Conservation (phyloP, 1,140 invertebrate genomes). For the Zaprionus capensis region DNA sequence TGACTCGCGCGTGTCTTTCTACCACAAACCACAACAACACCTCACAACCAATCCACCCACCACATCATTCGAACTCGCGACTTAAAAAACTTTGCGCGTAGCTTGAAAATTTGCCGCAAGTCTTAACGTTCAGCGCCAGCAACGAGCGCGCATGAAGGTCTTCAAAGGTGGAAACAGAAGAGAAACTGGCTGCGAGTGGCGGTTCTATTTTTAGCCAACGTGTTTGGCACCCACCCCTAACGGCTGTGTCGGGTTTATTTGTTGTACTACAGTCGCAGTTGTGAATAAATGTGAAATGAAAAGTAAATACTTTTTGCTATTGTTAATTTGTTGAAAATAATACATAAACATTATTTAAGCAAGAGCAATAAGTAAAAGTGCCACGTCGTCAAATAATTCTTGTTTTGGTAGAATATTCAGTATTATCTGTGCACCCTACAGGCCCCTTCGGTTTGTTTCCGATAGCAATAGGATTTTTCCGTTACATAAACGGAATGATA, state of each 20-base stretch:
- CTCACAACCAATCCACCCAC: neutral
- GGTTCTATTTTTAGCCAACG: constrained; percentile 58
- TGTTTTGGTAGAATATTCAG: neutral
- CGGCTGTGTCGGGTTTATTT: constrained; percentile 15
- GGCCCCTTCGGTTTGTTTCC: neutral
- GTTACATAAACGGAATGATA: neutral
- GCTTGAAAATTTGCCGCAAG: constrained; percentile 19
- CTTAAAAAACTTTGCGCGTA: neutral
- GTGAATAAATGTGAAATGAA: constrained; percentile 8
- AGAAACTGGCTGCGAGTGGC: constrained; percentile 30
- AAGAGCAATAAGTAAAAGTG: neutral
- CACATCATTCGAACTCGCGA: neutral
- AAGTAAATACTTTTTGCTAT: neutral
- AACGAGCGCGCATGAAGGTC: neutral
- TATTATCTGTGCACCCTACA: neutral
- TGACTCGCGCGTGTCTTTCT: too few species aligned
- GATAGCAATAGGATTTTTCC: constrained; percentile 3
- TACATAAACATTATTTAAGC: neutral
- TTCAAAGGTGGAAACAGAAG: constrained; percentile 25
- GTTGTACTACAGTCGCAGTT: neutral
- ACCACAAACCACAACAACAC: too few species aligned
- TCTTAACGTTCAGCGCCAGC: constrained; percentile 54
- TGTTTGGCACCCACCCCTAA: constrained; percentile 23
- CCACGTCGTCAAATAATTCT: neutral
- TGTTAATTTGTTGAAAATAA: neutral